Evolutionary conservation across 2,113 vertebrate genomes (phyloP).

Genomic region (Myxocyprinus asiaticus): DNA sequence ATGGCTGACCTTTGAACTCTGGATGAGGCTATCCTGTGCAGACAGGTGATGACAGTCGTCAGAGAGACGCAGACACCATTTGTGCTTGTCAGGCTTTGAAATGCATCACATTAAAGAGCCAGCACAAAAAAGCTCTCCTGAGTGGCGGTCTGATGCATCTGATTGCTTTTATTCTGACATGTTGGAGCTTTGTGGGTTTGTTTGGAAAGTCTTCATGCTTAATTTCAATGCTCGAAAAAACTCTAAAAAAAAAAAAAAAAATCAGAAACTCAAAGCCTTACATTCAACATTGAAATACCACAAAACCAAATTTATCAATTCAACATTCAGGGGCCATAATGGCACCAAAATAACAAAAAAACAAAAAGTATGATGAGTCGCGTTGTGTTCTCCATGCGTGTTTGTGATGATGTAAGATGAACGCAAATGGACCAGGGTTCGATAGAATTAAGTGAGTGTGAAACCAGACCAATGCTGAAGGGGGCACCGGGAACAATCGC

Average conservation of each 20-base stretch:
- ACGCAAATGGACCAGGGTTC: no score
- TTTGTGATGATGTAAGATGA: no score
- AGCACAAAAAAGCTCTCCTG: background rate
- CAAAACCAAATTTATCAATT: background rate
- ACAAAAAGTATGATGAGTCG: no score
- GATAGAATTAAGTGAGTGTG: no score
- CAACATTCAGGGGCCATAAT: no score
- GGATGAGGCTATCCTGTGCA: constrained; percentile 20
- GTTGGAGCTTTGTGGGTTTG: constrained; percentile 18
- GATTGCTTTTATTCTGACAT: constrained; percentile 41
- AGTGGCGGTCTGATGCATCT: constrained; percentile 12
- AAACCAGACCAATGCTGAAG: no score
- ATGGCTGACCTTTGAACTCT: constrained; percentile 43
- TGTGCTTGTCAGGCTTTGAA: constrained; percentile 38
- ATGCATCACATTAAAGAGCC: constrained; percentile 33
- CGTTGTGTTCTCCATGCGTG: no score
- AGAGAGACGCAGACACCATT: constrained; percentile 37
- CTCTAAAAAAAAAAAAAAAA: background rate
- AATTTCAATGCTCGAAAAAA: background rate
- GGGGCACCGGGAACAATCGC: no score
- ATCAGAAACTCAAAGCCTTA: background rate
- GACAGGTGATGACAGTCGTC: constrained; percentile 48
- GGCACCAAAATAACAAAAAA: no score
- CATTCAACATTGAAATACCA: background rate
- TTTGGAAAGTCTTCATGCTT: constrained; percentile 27